Conservation (phyloP, 2,888 invertebrate species). For the Lordiphosa fenestrarum region DNA sequence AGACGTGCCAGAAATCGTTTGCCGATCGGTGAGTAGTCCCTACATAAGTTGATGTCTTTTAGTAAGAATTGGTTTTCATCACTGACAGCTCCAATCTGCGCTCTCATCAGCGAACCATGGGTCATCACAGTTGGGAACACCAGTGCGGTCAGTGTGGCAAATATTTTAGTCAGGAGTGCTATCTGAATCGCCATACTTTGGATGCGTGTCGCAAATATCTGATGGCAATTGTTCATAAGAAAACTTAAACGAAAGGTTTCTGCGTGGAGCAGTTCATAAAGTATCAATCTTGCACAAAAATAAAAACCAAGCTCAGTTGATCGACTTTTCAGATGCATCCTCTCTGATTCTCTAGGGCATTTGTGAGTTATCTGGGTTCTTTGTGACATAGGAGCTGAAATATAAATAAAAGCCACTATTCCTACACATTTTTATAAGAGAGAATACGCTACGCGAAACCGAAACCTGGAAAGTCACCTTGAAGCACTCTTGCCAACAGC, state of each 20-base stretch:
- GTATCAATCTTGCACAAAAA: too few relatives aligned
- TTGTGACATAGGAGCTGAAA: too few relatives aligned
- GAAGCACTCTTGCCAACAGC: too few relatives aligned
- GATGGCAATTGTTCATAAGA: conserved; percentile 24
- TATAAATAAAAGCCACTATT: too few relatives aligned
- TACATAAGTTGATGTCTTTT: neutral
- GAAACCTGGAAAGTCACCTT: too few relatives aligned
- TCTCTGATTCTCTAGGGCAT: too few relatives aligned
- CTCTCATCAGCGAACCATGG: conserved; percentile 87
- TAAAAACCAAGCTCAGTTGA: too few relatives aligned
- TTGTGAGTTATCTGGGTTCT: too few relatives aligned
- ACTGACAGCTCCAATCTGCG: conserved; percentile 84
- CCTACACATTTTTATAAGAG: too few relatives aligned
- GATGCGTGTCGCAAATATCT: conserved; percentile 85
- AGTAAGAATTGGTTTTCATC: neutral
- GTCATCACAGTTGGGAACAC: conserved; percentile 87
- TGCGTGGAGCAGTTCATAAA: too few relatives aligned
- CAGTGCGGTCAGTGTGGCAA: conserved; percentile 85
- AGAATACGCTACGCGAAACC: too few relatives aligned
- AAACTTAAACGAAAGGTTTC: neutral
- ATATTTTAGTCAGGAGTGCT: conserved; percentile 86
- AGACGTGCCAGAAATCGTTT: conserved; percentile 84
- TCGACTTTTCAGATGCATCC: too few relatives aligned
- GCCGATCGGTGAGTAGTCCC: conserved; percentile 81
- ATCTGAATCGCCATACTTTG: conserved; percentile 84